Base-by-base conservation (phyloP, 2,113 vertebrate species). In the Romanogobio albipinnatus region DNA sequence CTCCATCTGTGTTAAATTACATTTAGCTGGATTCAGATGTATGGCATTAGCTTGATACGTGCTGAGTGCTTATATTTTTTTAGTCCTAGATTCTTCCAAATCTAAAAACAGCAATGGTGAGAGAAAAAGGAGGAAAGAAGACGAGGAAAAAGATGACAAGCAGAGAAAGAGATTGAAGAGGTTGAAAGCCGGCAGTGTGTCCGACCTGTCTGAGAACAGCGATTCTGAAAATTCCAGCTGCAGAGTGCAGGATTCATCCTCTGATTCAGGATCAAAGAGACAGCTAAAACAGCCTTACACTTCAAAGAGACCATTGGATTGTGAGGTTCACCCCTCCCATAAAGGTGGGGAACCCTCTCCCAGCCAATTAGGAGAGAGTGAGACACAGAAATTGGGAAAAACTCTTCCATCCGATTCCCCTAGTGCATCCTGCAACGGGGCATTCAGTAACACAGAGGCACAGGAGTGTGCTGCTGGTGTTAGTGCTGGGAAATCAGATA, bases 121-220 rank as follows among this genome's bases (percentile, higher is more conserved):
- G 84, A 96, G 83, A 88, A 97, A 97, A 92, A 94, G 95, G 91
- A 96, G 94, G 84, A 97, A 96, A 93, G 92, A 92, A n/a, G 64
- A 29, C 5, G 79, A 85, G 36, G 68, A 64, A 36, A 36, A 83
- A 17, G 95, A 96, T 80, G 95, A 95, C 19, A 95, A 94, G 68
- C 95, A 95, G 90, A 96, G 95, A 89, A 96, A 94, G 84, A 76
- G 29, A 92, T 59, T 93, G 86, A 96, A 97, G 93, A 94, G 95
- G 80, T 87, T 94, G 80, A 92, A 95, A 84, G 80, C 95, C 94
- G 86, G 90, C 92, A 89, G 81, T 26, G 51, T 80, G 49, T 96
- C 96, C 6, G 96, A 97, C 88, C 94, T 93, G 76, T 96, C 96
- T 84, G 95, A 96, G 85, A 94, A 93, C 90, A 96, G 95, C 81